These are phyloP conservation scores for Drosophila atroscutellata DNA, from an alignment of 2,888 invertebrate species.

Conservation along the genomic window DNA sequence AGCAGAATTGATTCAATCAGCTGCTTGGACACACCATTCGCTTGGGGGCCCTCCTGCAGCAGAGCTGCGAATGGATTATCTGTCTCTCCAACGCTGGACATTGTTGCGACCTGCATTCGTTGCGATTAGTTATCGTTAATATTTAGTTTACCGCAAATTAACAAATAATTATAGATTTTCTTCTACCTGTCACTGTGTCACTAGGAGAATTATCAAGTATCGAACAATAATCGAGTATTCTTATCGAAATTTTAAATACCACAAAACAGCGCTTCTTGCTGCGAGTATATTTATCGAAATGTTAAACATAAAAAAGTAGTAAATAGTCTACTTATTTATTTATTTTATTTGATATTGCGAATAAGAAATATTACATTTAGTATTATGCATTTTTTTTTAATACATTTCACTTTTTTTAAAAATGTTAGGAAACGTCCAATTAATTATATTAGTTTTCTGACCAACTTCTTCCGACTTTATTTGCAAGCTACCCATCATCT, in stretches of 20 bases:
- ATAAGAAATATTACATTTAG: background rate
- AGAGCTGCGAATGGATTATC: constrained; percentile 81
- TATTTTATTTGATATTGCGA: background rate
- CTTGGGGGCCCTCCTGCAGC: constrained; percentile 51
- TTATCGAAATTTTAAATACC: constrained; percentile 17
- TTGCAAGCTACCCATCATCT: background rate
- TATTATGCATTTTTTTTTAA: background rate
- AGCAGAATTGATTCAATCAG: constrained; percentile 90
- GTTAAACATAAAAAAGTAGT: background rate
- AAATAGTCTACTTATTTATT: background rate
- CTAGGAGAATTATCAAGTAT: constrained; percentile 27
- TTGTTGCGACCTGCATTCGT: constrained; percentile 51
- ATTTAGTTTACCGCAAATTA: background rate
- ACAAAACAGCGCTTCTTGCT: background rate
- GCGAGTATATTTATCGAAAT: background rate
- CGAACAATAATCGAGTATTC: constrained; percentile 20
- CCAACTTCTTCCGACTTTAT: background rate
- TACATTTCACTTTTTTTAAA: background rate
- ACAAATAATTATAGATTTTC: constrained; percentile 32
- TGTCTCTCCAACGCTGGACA: constrained; percentile 66
- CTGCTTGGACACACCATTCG: constrained; percentile 69
- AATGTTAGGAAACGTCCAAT: background rate
- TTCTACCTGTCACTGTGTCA: constrained; percentile 60
- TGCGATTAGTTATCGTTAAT: constrained; percentile 2
- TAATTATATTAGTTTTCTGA: too few relatives aligned